Base-by-base conservation (phyloP, 2,797 vertebrate genomes). In the Rhinatrema bivittatum region DNA sequence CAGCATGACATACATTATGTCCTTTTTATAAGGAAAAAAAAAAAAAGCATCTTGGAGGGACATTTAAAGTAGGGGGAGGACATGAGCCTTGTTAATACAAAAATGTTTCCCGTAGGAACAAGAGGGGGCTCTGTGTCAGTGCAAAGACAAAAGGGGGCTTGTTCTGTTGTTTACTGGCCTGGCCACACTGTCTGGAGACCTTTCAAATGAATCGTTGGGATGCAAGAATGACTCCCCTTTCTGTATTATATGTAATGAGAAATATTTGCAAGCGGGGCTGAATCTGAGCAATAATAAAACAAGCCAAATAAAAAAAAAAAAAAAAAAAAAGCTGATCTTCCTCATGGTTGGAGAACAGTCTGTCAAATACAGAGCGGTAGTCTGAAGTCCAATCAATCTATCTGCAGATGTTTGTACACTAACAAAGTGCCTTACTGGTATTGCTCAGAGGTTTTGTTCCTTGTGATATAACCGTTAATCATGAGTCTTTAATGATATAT, bases 151-250 rank as follows among this genome's bases (percentile, higher is more conserved):
- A n/a, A n/a, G 59, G 37, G 39, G 48, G 31, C 45, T 64, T 77
- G 46, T 71, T 76, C 54, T 60, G 23, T 72, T 76, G 71, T 73
- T 76, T 68, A 58, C 48, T 72, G 44, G 18, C 43, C 70, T 68
- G 68, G 72, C 64, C 68, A n/a, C n/a, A 55, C 66, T 74, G 36
- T 60, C 50, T 48, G 24, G 61, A 59, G 68, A 41, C 35, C 26
- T 49, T 53, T 56, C n/a, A 47, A 63, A 63, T 70, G 33, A 63
- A 67, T 23, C 34, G 36, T 3, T 61, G 34, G 52, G 62, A 71
- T 57, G 65, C 39, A 14, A 72, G 54, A 68, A 54, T 57, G 47
- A 60, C 29, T 51, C 54, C 75, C 53, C 51, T 36, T 60, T 65
- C 60, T 45, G 44, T 39, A 59, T 74, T 51, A 30, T 34, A 46